phyloP scores from a whole-genome alignment of 2,888 invertebrate species.

The Apodemia zela region DNA sequence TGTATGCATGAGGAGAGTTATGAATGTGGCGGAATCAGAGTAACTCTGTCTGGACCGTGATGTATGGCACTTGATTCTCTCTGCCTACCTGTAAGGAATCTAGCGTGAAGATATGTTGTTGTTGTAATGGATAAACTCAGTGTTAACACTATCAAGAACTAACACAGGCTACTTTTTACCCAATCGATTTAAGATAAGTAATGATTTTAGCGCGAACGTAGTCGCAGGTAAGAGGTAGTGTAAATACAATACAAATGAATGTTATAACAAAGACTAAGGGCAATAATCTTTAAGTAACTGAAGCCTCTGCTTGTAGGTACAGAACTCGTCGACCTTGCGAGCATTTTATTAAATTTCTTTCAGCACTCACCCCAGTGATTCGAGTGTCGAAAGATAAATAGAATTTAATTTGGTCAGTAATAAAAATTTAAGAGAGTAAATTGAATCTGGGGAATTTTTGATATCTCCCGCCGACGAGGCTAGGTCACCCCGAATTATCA shows the following conservation, averaged over 20 bases:
- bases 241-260: not conserved
- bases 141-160: too few relatives aligned
- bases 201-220: too few relatives aligned
- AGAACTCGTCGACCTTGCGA: not conserved
- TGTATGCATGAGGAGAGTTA: too few relatives aligned
- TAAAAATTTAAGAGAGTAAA: conserved; percentile 12
- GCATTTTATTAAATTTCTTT: conserved; percentile 10
- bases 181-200: too few relatives aligned
- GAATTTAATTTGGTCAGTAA: conserved; percentile 13
- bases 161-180: too few relatives aligned
- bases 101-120: too few relatives aligned
- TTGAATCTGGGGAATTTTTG: conserved; percentile 8
- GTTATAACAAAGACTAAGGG: not conserved
- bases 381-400: conserved; percentile 13
- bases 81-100: too few relatives aligned
- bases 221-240: too few relatives aligned
- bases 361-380: conserved; percentile 4
- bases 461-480: not conserved
- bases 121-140: too few relatives aligned
- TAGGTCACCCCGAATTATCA: not conserved
- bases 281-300: conserved; percentile 9
- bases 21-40: too few relatives aligned
- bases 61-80: too few relatives aligned
- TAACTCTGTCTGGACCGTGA: too few relatives aligned
- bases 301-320: not conserved